These are phyloP conservation scores for Condylostylus longicornis DNA, from an alignment of 1,140 invertebrate genomes.

Conservation along the genomic window DNA sequence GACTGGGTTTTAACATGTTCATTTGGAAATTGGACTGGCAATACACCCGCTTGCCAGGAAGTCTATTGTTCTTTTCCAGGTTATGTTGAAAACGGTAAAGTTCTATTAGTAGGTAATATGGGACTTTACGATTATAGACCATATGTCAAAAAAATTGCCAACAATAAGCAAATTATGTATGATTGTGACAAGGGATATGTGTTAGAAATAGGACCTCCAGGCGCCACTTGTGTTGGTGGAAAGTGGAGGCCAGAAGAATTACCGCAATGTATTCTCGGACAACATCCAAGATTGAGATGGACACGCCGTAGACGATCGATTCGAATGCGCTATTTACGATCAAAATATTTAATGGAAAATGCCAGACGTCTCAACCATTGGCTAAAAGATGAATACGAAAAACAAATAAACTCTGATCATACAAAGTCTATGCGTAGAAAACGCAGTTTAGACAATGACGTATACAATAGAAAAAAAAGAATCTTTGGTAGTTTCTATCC, in stretches of 20 bases:
- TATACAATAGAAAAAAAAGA: too few relatives aligned
- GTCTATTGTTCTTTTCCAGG: slow-evolving; percentile 92
- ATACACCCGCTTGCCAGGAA: slow-evolving; percentile 70
- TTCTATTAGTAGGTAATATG: slow-evolving; percentile 90
- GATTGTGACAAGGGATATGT: slow-evolving; percentile 87
- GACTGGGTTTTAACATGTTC: slow-evolving; percentile 62
- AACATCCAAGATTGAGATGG: slow-evolving; percentile 68
- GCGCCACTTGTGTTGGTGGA: slow-evolving; percentile 43
- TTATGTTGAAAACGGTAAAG: slow-evolving; percentile 76
- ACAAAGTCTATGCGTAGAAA: too few relatives aligned
- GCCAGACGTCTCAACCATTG: slow-evolving; percentile 30
- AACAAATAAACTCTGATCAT: too few relatives aligned
- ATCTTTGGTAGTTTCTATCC: too few relatives aligned
- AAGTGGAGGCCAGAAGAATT: slow-evolving; percentile 28
- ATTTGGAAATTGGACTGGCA: slow-evolving; percentile 85
- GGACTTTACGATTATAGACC: slow-evolving; percentile 93
- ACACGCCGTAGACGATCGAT: slow-evolving; percentile 50
- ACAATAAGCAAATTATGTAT: slow-evolving; percentile 94
- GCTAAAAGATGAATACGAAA: slow-evolving; percentile 1
- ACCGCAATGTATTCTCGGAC: slow-evolving; percentile 52
- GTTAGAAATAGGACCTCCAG: slow-evolving; percentile 71
- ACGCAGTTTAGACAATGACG: too few relatives aligned
- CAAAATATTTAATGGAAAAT: slow-evolving; percentile 35
- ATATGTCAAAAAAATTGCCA: slow-evolving; percentile 79
- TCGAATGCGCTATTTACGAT: slow-evolving; percentile 35